Percentiles rank a stretch among this genome's conserved stretches.
phyloP scores from a whole-genome alignment of 2,797 vertebrate genomes.

The Salmo trutta region DNA sequence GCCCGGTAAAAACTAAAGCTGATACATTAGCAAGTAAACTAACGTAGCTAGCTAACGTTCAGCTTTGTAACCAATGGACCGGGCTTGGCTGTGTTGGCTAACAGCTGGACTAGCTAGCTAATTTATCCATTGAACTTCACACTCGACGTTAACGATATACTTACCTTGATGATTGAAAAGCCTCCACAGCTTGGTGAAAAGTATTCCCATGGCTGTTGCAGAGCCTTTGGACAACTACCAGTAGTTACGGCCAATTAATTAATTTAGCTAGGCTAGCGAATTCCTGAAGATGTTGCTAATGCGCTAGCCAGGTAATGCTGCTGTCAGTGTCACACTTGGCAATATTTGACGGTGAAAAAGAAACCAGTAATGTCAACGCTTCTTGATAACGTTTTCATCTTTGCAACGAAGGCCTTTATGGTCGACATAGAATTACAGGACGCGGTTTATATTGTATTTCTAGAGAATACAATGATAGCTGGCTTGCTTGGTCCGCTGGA shows the following conservation, averaged over 20 bases:
- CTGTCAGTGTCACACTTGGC: neutral
- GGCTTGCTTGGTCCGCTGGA: neutral
- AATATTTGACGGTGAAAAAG: slow-evolving; percentile 10
- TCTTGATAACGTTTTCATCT: slow-evolving; percentile 47
- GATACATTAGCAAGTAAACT: too few species aligned
- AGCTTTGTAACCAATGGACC: too few species aligned
- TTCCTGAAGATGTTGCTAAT: slow-evolving; percentile 25
- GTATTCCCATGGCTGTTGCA: slow-evolving; percentile 85
- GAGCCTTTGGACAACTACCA: too few species aligned
- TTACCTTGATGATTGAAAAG: slow-evolving; percentile 98
- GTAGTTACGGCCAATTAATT: too few species aligned
- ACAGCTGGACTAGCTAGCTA: neutral
- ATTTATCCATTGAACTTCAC: neutral
- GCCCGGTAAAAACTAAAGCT: too few species aligned
- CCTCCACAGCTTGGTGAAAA: slow-evolving; percentile 96
- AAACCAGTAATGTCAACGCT: slow-evolving; percentile 18
- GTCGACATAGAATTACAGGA: neutral
- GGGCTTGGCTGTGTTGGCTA: too few species aligned
- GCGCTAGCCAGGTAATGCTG: neutral
- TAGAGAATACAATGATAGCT: neutral
- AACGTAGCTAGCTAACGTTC: too few species aligned
- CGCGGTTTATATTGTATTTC: neutral
- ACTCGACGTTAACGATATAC: slow-evolving; percentile 7
- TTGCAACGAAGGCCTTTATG: neutral
- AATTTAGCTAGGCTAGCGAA: slow-evolving; percentile 24